Evolutionary conservation across 2,113 vertebrate genomes (phyloP), one percentile per base, ranked within the genome.

Genomic region (Stegostoma tigrinum): DNA sequence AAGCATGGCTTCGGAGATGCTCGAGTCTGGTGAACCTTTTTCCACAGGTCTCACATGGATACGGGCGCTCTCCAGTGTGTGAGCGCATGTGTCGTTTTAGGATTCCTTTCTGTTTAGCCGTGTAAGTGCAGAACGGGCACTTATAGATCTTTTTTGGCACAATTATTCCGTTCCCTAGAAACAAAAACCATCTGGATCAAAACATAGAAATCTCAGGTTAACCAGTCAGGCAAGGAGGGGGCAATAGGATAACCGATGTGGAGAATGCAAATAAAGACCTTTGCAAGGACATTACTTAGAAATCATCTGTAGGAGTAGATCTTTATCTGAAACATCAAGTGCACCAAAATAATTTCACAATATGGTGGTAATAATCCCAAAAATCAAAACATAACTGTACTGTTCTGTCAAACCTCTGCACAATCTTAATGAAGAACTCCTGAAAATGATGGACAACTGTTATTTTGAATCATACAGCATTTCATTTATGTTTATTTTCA

Each of bases 21-120:
- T 99, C 99, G 97, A 99, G 99, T 2, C 99, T 97, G 0, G 99
- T 99, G 97, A 99, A 99, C 90, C 99, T 98, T 91, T 99, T 99
- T 85, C 99, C 99, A 21, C 99, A 99, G 24, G 98, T 98, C 96
- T 98, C 98, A 7, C 99, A 99, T 86, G 99, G 99, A 95, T 99
- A 99, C 0, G 99, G 99, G 19, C 99, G 97, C 97, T 99, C 99
- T 0, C 99, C 99, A 0, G 99, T 99, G 97, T 99, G 99, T 0
- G 98, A 99, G 42, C 99, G 98, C 96, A 99, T 99, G 97, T 99
- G 99, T 23, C 99, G 97, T 96, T 99, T 99, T 24, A 99, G 97
- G 96, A 99, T 99, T 0, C 99, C 99, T 96, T 99, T 99, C 98
- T 99, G 99, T 95, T 99, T 99, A 96, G 99, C 98, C 0, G 98